Conservation (phyloP, 2,888 invertebrate genomes). For the Melipona bicolor region DNA sequence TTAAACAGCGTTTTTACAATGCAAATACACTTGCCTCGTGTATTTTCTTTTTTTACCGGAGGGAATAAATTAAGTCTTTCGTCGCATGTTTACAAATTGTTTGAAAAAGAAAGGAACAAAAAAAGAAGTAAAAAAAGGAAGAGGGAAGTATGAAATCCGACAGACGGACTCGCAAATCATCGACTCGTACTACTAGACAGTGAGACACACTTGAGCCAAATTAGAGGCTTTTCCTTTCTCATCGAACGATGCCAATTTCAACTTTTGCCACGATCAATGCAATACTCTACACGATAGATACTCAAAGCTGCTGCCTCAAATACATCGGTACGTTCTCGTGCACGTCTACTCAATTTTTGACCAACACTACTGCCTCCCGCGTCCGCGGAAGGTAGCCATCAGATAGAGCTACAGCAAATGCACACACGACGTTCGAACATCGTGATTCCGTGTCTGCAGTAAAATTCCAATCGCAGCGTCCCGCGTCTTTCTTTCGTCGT, state of each 20-base stretch:
- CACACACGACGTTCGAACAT: conserved; percentile 25
- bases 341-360: conserved; percentile 48
- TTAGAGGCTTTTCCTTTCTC: background rate
- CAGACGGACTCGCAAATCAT: background rate
- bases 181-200: conserved; percentile 16
- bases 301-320: conserved; percentile 13
- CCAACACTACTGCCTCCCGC: conserved; percentile 31
- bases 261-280: background rate
- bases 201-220: background rate
- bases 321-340: conserved; percentile 35
- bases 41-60: background rate
- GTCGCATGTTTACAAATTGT: background rate
- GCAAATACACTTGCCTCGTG: conserved; percentile 3
- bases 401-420: conserved; percentile 43
- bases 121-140: background rate
- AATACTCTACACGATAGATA: conserved; percentile 11
- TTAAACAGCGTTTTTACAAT: conserved; percentile 35
- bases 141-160: background rate
- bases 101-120: no score
- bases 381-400: conserved; percentile 8
- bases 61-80: background rate
- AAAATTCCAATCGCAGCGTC: conserved; percentile 12
- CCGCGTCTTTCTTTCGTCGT: no score
- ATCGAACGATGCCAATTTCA: background rate
- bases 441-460: conserved; percentile 11